Conservation (phyloP, 1,140 invertebrate species). For the Tetragnatha versicolor region DNA sequence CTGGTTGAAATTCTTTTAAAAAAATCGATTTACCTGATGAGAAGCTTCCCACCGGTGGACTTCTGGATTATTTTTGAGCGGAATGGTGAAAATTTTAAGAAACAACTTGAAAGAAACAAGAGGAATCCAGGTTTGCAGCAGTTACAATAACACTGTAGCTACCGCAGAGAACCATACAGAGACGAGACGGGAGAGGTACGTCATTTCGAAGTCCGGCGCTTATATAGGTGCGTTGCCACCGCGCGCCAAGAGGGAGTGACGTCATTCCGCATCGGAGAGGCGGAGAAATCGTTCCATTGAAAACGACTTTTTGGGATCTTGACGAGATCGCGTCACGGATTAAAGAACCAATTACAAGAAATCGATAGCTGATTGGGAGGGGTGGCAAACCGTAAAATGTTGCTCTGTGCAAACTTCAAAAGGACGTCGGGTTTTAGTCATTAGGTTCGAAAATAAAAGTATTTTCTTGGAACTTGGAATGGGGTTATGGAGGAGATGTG, state of each 20-base stretch:
- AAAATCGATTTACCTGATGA: constrained; percentile 55
- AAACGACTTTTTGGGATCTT: constrained; percentile 34
- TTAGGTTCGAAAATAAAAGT: no score
- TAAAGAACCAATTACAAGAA: no score
- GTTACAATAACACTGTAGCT: neutral
- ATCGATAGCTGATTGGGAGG: no score
- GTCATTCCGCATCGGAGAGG: constrained; percentile 24
- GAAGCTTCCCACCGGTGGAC: constrained; percentile 52
- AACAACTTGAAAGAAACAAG: constrained; percentile 39
- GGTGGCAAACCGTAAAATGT: no score
- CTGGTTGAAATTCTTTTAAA: no score
- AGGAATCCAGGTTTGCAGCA: constrained; percentile 46
- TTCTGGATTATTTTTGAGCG: constrained; percentile 43
- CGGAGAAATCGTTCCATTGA: constrained; percentile 2
- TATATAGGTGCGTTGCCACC: constrained; percentile 15
- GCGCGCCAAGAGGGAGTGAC: constrained; percentile 13
- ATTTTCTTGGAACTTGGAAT: no score
- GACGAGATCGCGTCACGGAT: no score
- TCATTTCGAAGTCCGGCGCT: neutral
- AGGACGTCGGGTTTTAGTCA: no score
- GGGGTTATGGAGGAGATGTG: no score
- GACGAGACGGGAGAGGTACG: constrained; percentile 29
- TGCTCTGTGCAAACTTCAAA: no score
- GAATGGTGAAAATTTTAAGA: constrained; percentile 55
- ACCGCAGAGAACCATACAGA: constrained; percentile 25